Conservation (phyloP, 1,140 invertebrate species). For the Eupeodes corollae region DNA sequence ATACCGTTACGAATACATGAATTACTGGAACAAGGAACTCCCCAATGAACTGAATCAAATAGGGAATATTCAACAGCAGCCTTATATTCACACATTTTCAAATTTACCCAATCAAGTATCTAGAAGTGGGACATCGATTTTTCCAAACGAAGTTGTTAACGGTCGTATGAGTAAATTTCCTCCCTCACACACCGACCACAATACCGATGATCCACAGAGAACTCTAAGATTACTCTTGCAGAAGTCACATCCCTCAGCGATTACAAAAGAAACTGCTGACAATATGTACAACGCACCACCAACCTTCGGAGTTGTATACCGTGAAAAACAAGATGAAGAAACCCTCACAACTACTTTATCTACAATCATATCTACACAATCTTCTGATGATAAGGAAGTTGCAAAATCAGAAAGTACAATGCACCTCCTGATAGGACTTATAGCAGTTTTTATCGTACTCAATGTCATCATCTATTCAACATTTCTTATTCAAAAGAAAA, state of each 20-base stretch:
- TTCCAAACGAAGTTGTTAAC: slow-evolving; percentile 25
- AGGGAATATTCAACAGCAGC: slow-evolving; percentile 29
- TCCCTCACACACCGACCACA: slow-evolving; percentile 21
- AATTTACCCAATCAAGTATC: background rate
- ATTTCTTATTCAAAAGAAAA: slow-evolving; percentile 25
- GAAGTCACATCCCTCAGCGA: slow-evolving; percentile 14
- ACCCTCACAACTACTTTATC: background rate
- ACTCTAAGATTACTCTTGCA: slow-evolving; percentile 27
- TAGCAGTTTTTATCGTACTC: slow-evolving; percentile 65
- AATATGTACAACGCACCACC: slow-evolving; percentile 37
- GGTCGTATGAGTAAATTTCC: slow-evolving; percentile 32
- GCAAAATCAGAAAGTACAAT: slow-evolving; percentile 44
- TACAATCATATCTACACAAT: background rate
- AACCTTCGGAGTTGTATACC: slow-evolving; percentile 23
- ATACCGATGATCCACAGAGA: slow-evolving; percentile 27
- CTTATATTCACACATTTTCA: slow-evolving; percentile 8
- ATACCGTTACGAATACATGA: slow-evolving; percentile 53
- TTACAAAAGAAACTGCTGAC: slow-evolving; percentile 17
- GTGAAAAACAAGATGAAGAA: background rate
- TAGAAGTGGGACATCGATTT: background rate
- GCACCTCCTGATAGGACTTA: slow-evolving; percentile 63
- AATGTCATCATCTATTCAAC: slow-evolving; percentile 48
- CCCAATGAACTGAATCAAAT: slow-evolving; percentile 47
- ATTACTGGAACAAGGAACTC: slow-evolving; percentile 61
- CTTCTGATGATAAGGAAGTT: slow-evolving; percentile 11